phyloP scores from a whole-genome alignment of 2,797 vertebrate species.

The Perodicticus potto region DNA sequence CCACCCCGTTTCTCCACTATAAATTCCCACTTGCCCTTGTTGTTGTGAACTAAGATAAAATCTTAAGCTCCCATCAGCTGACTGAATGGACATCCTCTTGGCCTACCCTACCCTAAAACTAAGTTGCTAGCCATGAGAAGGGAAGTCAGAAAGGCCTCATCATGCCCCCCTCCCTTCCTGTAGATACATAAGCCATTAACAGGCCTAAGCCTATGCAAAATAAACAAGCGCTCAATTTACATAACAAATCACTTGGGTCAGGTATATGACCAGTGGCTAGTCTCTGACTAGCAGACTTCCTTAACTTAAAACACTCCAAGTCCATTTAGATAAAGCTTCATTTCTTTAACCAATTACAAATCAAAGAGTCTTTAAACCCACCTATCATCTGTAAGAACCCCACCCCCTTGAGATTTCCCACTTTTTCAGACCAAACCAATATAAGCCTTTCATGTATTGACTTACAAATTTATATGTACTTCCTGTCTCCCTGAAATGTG shows the following conservation, averaged over 20 bases:
- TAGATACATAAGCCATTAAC: background rate
- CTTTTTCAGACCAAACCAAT: background rate
- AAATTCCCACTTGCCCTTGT: background rate
- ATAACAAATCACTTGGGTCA: background rate
- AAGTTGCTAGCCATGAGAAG: background rate
- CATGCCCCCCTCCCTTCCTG: background rate
- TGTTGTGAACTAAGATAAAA: background rate
- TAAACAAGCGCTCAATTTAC: background rate
- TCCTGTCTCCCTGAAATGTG: background rate
- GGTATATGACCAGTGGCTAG: background rate
- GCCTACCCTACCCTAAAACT: background rate
- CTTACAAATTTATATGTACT: background rate
- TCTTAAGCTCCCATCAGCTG: background rate
- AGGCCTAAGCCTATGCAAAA: background rate
- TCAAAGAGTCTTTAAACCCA: background rate
- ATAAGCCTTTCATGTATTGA: background rate
- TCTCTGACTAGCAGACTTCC: background rate
- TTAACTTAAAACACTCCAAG: background rate
- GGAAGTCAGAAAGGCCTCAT: background rate
- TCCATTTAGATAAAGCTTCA: background rate
- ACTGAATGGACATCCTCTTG: background rate
- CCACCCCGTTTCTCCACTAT: background rate
- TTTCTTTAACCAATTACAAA: background rate
- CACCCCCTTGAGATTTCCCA: background rate
- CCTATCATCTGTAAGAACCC: background rate